A percentile compares a stretch with the other conserved stretches of the same genome.
Conservation (phyloP, 2,888 invertebrate genomes). For the Tillus elongatus region DNA sequence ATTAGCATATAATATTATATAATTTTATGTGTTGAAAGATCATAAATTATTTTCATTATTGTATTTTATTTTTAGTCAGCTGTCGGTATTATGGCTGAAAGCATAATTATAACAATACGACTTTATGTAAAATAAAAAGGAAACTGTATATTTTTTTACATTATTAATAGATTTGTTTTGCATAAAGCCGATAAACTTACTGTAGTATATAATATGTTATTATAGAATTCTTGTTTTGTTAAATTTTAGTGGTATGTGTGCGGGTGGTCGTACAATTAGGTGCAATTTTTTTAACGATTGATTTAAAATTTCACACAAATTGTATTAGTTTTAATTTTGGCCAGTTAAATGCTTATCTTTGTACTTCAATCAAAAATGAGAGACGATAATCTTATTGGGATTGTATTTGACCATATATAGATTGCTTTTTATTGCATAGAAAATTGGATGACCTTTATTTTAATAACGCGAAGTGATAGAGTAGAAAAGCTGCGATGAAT, state of each 20-base stretch:
- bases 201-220: constrained; percentile 15
- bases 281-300: constrained; percentile 20
- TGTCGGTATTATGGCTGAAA: constrained; percentile 8
- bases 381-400: too few species aligned
- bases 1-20: constrained; percentile 26
- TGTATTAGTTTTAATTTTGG: too few species aligned
- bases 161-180: constrained; percentile 19
- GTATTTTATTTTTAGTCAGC: constrained; percentile 25
- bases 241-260: constrained; percentile 15
- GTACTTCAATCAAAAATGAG: too few species aligned
- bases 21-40: constrained; percentile 22
- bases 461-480: constrained; percentile 11
- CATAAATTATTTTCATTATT: constrained; percentile 28
- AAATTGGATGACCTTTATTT: constrained; percentile 14
- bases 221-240: constrained; percentile 14
- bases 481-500: constrained; percentile 23
- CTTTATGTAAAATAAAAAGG: constrained; percentile 26
- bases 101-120: constrained; percentile 10
- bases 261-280: constrained; percentile 14
- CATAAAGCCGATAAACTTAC: constrained; percentile 15
- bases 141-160: constrained; percentile 25
- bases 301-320: too few species aligned
- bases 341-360: too few species aligned
- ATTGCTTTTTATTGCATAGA: too few species aligned
- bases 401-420: too few species aligned